These are phyloP conservation scores for Orycteropus afer DNA, from an alignment of 2,113 vertebrate species.

Conservation along the genomic window DNA sequence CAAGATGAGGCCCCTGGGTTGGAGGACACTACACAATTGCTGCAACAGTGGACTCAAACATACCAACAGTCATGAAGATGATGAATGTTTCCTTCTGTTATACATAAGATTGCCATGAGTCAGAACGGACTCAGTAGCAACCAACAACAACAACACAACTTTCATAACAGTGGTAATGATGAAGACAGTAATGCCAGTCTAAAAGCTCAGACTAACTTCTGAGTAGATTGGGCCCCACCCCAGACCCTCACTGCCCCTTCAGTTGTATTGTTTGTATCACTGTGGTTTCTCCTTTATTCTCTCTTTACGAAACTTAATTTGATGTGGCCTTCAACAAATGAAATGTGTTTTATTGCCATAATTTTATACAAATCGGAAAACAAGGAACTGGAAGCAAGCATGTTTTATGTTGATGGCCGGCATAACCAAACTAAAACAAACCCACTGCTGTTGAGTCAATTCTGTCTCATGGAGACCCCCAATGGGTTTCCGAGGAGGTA, in stretches of 20 bases:
- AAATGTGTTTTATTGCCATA: background rate
- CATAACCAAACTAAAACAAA: accelerated
- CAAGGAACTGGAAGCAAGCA: background rate
- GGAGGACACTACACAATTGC: background rate
- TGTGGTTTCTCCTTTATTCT: background rate
- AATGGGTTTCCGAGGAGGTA: too few species aligned
- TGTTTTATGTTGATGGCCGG: background rate
- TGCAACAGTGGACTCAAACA: background rate
- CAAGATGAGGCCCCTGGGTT: background rate
- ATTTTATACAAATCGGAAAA: background rate
- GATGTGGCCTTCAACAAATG: background rate
- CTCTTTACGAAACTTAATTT: background rate
- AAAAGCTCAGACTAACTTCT: background rate
- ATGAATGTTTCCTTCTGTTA: background rate
- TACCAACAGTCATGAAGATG: background rate
- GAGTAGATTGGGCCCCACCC: background rate
- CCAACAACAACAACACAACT: background rate
- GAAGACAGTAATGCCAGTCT: background rate
- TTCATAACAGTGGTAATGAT: background rate
- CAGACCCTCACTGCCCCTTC: background rate
- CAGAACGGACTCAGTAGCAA: background rate
- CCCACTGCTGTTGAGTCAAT: too few species aligned
- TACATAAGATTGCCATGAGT: background rate
- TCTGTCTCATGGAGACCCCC: too few species aligned
- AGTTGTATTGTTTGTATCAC: background rate